Evolutionary conservation across 2,797 vertebrate species (phyloP), one percentile per base, ranked within the genome.

Genomic region (Apogon hyalosoma): DNA sequence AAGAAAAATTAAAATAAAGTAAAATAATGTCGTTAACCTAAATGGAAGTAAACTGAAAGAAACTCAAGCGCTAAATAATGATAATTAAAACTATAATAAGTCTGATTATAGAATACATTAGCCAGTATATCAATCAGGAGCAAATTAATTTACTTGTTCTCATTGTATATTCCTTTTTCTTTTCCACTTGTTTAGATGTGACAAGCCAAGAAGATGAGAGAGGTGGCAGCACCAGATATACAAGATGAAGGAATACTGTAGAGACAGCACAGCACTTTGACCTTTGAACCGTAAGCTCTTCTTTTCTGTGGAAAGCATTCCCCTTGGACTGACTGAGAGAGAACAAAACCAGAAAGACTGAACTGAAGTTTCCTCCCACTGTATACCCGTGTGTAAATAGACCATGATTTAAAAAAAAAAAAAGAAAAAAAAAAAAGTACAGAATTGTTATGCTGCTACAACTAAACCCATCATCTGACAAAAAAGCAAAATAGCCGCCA

Each of bases 131-230:
- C 3, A 42, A 14, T 15, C 3, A 42, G 24, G 2, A 7, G 10
- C 13, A 4, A 4, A 13, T 42, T 14, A 57, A 42, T 41, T 18
- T 6, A 7, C 33, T 16, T 48, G 45, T 62, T 39, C 52, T 79
- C 7, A 58, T 41, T 28, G 38, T 69, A 12, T 18, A 7, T 18
- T 12, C 11, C 13, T 54, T 47, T 10, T 49, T 31, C 13, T 56
- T 39, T 55, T 28, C 43, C 49, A 55, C 55, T 53, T 63, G 33
- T 79, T 53, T 68, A 99, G 98, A 96, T 99, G 98, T 95, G 97
- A 99, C 91, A 96, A 96, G 91, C 98, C 97, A 0, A 95, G 97
- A 91, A 97, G 98, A 96, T 99, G 96, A 99, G 93, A 92, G 86
- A 75, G 86, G 88, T 62, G 66, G 65, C 55, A 63, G 70, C 85